Conservation (phyloP, 2,797 vertebrate species). For the Pangasius macronema region DNA sequence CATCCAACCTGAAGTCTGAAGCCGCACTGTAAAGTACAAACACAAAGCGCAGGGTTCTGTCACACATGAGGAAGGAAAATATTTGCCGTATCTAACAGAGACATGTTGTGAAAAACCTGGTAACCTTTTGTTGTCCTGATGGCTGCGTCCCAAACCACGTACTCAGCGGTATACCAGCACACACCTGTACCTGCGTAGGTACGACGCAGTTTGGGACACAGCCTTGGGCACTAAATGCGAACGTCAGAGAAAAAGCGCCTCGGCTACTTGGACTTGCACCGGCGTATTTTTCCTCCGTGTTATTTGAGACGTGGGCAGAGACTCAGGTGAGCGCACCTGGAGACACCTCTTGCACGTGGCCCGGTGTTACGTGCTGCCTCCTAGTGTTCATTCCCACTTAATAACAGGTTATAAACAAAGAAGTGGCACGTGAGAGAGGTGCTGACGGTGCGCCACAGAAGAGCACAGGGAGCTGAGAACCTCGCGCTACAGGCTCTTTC, state of each 20-base stretch:
- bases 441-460: too few species aligned
- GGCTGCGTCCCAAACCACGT: neutral
- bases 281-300: neutral
- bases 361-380: constrained; percentile 22
- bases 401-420: constrained; percentile 39
- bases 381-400: constrained; percentile 39
- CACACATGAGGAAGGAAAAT: neutral
- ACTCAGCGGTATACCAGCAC: too few species aligned
- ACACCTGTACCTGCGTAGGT: neutral
- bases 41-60: too few species aligned
- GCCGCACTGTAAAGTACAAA: too few species aligned
- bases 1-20: neutral
- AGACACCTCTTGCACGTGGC: neutral
- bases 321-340: constrained; percentile 44
- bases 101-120: constrained; percentile 1
- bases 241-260: neutral
- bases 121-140: constrained; percentile 37
- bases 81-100: neutral
- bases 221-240: neutral
- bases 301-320: neutral
- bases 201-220: neutral
- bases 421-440: constrained; percentile 1
- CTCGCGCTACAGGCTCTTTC: too few species aligned
- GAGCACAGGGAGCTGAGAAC: neutral
- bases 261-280: neutral